A percentile compares a stretch with the other conserved stretches of the same genome.
Evolutionary conservation across 2,888 invertebrate species (phyloP).

Genomic region (Ceramica pisi): DNA sequence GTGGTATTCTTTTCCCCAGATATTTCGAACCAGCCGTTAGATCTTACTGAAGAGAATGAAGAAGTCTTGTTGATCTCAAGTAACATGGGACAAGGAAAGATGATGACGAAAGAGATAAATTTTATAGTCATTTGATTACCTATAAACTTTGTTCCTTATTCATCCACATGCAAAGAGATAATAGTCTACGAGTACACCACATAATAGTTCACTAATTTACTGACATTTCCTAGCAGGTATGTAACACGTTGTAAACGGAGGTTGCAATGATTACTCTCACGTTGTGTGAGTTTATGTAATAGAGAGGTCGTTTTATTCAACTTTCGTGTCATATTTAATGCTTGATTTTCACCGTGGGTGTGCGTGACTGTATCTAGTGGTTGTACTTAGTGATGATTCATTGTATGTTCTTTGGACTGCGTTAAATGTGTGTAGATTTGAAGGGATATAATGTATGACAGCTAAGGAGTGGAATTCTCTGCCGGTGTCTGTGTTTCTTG

Average conservation of each 20-base stretch:
- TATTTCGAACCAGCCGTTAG: no score
- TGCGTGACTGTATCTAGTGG: slow-evolving; percentile 40
- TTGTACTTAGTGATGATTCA: slow-evolving; percentile 20
- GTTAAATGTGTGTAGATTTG: not conserved
- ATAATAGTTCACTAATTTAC: slow-evolving; percentile 47
- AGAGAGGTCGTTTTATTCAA: slow-evolving; percentile 50
- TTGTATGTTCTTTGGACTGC: slow-evolving; percentile 2
- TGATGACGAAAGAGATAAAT: no score
- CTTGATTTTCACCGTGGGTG: slow-evolving; percentile 41
- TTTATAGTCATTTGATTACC: no score
- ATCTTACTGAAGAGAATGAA: no score
- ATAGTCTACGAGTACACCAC: slow-evolving; percentile 18
- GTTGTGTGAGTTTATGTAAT: slow-evolving; percentile 54
- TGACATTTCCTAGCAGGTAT: slow-evolving; percentile 55
- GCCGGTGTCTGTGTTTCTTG: no score
- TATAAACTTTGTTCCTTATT: not conserved
- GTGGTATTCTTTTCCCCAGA: no score
- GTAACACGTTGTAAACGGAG: slow-evolving; percentile 41
- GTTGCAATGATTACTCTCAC: slow-evolving; percentile 38
- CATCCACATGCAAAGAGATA: not conserved
- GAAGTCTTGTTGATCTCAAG: no score
- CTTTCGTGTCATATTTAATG: slow-evolving; percentile 59
- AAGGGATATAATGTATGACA: not conserved
- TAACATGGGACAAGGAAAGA: no score
- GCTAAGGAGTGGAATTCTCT: no score